Base-by-base conservation (phyloP, 2,888 invertebrate genomes). In the Thalpophila matura region DNA sequence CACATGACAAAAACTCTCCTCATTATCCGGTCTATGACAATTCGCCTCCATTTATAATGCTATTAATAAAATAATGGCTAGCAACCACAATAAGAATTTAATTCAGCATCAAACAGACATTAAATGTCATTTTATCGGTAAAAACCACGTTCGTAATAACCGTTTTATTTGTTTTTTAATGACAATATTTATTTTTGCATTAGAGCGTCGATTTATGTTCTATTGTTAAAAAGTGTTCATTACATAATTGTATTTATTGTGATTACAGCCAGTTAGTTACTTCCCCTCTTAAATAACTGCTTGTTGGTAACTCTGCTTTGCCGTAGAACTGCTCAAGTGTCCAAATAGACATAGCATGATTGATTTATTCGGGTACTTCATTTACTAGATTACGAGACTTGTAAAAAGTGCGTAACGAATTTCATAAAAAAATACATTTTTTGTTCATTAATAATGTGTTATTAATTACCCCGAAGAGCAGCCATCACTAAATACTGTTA, bases 1-100 rank as follows among this genome's bases (percentile, higher is more conserved):
- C 89, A 87, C 78, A 89, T 83, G 86, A 90, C 89, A 91, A 91
- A 92, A 93, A 92, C 86, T 78, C 65, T 73, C 72, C 87, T 87
- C 86, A 92, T 92, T 90, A 90, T 87, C 78, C 63, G 60, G 68
- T 69, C 79, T 79, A 80, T 86, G 89, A 90, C 91, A 92, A 89
- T 89, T 83, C 86, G 80, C 80, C 86, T 87, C 85, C 89, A 92
- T 93, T 94, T 93, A 92, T 92, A 93, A 91, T 93, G 90, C 91
- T 92, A 93, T 94, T 93, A 92, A 93, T 93, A 91, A 88, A 88
- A 92, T 92, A 91, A 93, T 90, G 84, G 78, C 67, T 73, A 58
- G 68, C 82, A 81, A 67, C 73, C 55, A 80, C 80, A 79, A 80
- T 79, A 77, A 78, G 69, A 79, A 85, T 86, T 87, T 89, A 88